phyloP scores from a whole-genome alignment of 1,140 invertebrate species.

The Tetragonula clypearis region DNA sequence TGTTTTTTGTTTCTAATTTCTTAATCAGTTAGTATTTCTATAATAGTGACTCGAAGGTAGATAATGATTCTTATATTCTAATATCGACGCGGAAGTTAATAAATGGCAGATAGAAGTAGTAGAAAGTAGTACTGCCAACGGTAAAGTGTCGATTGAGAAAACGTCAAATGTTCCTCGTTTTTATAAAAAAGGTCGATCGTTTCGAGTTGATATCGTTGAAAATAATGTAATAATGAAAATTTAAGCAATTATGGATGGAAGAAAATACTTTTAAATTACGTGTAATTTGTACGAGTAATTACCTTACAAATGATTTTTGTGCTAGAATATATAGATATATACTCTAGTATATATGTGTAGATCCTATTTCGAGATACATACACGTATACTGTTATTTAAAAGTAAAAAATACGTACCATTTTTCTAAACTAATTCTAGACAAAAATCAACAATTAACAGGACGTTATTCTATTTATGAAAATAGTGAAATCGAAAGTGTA shows the following conservation, averaged over 20 bases:
- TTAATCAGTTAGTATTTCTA: background rate
- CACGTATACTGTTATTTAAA: background rate
- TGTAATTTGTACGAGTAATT: too few species aligned
- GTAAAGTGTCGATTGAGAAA: background rate
- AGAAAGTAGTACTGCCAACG: background rate
- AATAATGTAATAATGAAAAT: background rate
- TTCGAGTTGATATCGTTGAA: background rate
- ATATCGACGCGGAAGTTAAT: background rate
- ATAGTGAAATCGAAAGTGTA: too few species aligned
- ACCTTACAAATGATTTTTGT: too few species aligned
- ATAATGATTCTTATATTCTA: background rate
- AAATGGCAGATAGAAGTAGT: background rate
- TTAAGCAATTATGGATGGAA: background rate
- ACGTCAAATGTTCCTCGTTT: slow-evolving; percentile 2
- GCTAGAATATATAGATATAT: too few species aligned
- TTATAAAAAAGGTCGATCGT: background rate
- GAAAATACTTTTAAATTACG: background rate
- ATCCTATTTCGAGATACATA: background rate
- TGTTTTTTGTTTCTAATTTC: background rate
- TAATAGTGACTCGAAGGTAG: background rate
- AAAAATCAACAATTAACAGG: too few species aligned
- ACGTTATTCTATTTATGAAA: too few species aligned
- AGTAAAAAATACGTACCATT: background rate
- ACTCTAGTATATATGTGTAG: too few species aligned
- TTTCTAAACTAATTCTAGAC: too few species aligned